Evolutionary conservation across 2,888 invertebrate species (phyloP), one percentile per base, ranked within the genome.

Genomic region (Oligia strigilis): DNA sequence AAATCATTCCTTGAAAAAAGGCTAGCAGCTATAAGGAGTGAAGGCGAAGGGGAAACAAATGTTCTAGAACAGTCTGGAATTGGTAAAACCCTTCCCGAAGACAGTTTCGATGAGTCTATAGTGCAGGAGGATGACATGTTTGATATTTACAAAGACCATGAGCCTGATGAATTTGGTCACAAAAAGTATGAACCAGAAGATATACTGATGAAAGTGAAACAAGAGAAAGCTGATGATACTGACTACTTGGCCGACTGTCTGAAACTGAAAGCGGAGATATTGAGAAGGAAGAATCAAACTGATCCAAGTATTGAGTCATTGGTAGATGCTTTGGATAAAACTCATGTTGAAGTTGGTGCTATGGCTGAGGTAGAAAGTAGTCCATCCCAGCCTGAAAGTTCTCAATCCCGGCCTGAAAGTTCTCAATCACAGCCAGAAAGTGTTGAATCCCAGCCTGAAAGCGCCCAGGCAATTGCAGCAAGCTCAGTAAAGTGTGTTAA

Each of bases 111-210:
- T 90, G 93, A 94, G 43, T 87, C 93, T 4, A 75, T 92, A 19
- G 89, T 93, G 9, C 91, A 92, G 78, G 97, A 97, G 84, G 97
- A 97, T 86, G 96, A 97, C 81, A 95, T 93, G 88, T 97, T 97
- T 93, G 97, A 97, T 90, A 95, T 97, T 49, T 97, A 97, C 83
- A 95, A 94, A 91, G 97, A 97, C 77, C 95, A 95, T 88, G 95
- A 93, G 70, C 91, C 91, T 36, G 93, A 96, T 87, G 97, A 97
- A 76, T 97, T 97, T 94, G 97, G 97, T 6, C 97, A 97, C 74
- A 97, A 95, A 80, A 97, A 97, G 84, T 97, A 94, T 92, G 87
- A 93, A 87, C 95, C 97, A 1, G 94, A 95, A 90, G 93, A 95
- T 43, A 92, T 97, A 78, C 13, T 92, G 64, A 95, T 96, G 0